These are phyloP conservation scores for Pogonophryne albipinna DNA, from an alignment of 2,797 vertebrate genomes.

Conservation along the genomic window DNA sequence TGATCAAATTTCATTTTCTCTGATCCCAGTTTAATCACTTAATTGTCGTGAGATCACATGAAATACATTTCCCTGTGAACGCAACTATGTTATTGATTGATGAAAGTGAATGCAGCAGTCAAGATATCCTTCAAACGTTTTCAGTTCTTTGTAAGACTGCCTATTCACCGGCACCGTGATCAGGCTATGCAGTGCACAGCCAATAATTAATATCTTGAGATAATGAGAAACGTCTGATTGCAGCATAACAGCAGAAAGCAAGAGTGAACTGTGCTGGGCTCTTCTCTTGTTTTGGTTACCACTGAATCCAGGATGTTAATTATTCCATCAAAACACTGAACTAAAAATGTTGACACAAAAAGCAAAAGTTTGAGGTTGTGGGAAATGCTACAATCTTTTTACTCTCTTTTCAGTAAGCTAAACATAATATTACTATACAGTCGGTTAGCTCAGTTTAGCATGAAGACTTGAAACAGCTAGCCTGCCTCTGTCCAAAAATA, in stretches of 20 bases:
- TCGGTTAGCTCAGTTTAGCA: background rate
- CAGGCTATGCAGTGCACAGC: slow-evolving; percentile 11
- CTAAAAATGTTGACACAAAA: background rate
- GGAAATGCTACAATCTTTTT: background rate
- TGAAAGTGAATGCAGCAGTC: slow-evolving; percentile 45
- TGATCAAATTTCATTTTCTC: slow-evolving; percentile 58
- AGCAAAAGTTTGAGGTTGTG: background rate
- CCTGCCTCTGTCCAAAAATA: background rate
- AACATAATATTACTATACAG: background rate
- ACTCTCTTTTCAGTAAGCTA: background rate
- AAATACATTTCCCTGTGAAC: slow-evolving; percentile 41
- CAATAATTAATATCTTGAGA: slow-evolving; percentile 37
- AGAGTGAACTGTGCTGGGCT: background rate
- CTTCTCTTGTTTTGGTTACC: slow-evolving; percentile 24
- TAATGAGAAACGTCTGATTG: slow-evolving; percentile 31
- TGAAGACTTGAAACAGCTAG: background rate
- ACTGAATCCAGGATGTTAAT: background rate
- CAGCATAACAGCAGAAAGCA: slow-evolving; percentile 26
- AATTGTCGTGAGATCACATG: slow-evolving; percentile 53
- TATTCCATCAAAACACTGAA: background rate
- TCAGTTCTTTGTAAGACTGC: slow-evolving; percentile 3
- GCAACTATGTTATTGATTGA: slow-evolving; percentile 23
- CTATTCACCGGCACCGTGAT: background rate
- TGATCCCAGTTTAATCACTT: slow-evolving; percentile 65
- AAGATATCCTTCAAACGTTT: slow-evolving; percentile 39